Evolutionary conservation across 53 echinoderm and acorn worm species (phyloP).

Genomic region (Patiria pectinifera): DNA sequence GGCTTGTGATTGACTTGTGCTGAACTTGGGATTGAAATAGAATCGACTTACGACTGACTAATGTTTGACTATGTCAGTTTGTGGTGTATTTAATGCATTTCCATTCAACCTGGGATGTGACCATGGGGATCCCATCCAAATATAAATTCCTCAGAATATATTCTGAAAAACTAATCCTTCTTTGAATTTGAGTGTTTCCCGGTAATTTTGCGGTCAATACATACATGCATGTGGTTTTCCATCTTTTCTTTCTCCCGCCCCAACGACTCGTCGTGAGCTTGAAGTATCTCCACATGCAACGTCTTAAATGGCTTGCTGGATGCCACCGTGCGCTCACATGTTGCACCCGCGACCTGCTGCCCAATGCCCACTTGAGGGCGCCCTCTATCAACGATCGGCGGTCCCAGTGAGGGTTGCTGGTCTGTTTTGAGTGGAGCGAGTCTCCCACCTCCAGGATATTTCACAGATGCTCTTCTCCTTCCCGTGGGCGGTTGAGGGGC

Average conservation of each 20-base stretch:
- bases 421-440: not conserved
- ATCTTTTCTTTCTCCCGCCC: constrained; percentile 69
- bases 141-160: too few species aligned
- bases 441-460: not conserved
- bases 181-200: too few species aligned
- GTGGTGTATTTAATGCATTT: too few species aligned
- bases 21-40: too few species aligned
- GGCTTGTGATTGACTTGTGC: too few species aligned
- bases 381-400: not conserved
- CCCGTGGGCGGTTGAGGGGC: constrained; percentile 18
- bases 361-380: not conserved
- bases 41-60: too few species aligned
- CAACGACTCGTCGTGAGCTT: constrained; percentile 68
- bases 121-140: too few species aligned
- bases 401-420: not conserved
- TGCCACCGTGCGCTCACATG: not conserved
- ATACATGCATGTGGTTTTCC: constrained; percentile 64
- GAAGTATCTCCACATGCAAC: constrained; percentile 74
- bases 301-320: constrained; percentile 18
- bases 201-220: not conserved
- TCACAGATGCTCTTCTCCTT: constrained; percentile 41
- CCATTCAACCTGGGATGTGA: too few species aligned
- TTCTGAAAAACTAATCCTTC: too few species aligned
- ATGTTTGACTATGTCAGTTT: too few species aligned
- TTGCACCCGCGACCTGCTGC: not conserved